Conservation (phyloP, 2,888 invertebrate species). For the Apamea monoglypha region DNA sequence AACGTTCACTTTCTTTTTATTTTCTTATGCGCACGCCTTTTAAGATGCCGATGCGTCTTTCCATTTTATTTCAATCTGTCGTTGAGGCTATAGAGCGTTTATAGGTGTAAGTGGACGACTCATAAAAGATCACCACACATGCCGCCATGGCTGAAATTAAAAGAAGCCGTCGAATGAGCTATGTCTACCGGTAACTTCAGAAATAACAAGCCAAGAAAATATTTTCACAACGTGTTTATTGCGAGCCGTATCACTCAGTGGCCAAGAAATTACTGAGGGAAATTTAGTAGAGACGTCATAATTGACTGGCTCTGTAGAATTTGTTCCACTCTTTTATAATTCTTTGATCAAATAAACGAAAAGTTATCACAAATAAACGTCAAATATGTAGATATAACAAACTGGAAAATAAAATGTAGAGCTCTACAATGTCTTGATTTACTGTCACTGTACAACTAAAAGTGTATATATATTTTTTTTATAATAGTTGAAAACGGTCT, state of each 20-base stretch:
- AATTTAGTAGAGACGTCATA: conserved; percentile 45
- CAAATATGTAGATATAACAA: conserved; percentile 16
- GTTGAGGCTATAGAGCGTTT: conserved; percentile 62
- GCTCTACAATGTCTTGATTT: conserved; percentile 24
- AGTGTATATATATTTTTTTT: not conserved
- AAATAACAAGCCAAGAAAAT: conserved; percentile 58
- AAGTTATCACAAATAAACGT: conserved; percentile 44
- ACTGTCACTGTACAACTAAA: not conserved
- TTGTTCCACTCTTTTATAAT: conserved; percentile 15
- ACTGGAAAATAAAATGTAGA: conserved; percentile 26
- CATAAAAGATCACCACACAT: conserved; percentile 59
- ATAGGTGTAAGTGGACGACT: conserved; percentile 60
- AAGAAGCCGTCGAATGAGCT: conserved; percentile 58
- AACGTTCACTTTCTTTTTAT: conserved; percentile 82
- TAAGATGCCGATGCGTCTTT: conserved; percentile 80
- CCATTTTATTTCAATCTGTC: conserved; percentile 78
- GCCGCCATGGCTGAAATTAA: conserved; percentile 59
- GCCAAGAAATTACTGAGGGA: conserved; percentile 24
- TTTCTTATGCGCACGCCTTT: conserved; percentile 81
- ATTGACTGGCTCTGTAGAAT: conserved; percentile 32
- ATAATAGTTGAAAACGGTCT: not conserved
- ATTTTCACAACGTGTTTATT: conserved; percentile 60
- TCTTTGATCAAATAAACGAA: conserved; percentile 35
- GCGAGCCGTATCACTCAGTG: conserved; percentile 52
- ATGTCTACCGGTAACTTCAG: conserved; percentile 43